A percentile compares a stretch with the other conserved stretches of the same genome.
These are phyloP conservation scores for Linnaemya tessellans DNA, from an alignment of 2,888 invertebrate species.

Conservation along the genomic window DNA sequence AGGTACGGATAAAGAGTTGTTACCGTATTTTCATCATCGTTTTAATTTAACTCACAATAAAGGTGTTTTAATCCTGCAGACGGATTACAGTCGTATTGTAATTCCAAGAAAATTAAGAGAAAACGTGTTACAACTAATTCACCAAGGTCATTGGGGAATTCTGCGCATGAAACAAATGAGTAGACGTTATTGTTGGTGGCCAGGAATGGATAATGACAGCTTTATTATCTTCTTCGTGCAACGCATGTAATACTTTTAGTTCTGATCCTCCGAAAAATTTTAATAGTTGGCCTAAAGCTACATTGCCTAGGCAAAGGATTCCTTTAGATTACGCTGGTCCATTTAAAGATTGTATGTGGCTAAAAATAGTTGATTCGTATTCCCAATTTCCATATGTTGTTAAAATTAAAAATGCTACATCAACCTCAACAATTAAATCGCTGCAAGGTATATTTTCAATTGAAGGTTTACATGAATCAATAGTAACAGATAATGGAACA, in stretches of 20 bases:
- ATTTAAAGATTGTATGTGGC: constrained; percentile 32
- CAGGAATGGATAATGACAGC: constrained; percentile 11
- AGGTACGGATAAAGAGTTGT: no score
- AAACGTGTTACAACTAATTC: background rate
- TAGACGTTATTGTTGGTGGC: no score
- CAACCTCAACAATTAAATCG: no score
- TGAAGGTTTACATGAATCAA: constrained; percentile 37
- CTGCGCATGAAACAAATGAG: no score
- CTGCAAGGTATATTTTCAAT: constrained; percentile 25
- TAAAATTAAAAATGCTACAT: constrained; percentile 6
- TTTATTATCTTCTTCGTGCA: constrained; percentile 2
- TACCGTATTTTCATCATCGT: no score
- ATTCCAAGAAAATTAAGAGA: no score
- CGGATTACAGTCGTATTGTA: no score
- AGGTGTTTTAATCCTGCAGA: no score
- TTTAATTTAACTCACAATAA: no score
- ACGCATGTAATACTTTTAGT: constrained; percentile 7
- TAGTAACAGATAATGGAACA: constrained; percentile 33
- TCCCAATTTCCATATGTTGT: constrained; percentile 41
- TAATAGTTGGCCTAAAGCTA: constrained; percentile 7
- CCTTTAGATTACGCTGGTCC: constrained; percentile 40
- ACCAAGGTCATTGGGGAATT: background rate
- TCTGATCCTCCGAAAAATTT: constrained; percentile 18
- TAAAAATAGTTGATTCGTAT: constrained; percentile 45
- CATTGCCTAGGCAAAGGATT: background rate